These are phyloP conservation scores for Cecidostiba fungosa DNA, from an alignment of 2,888 invertebrate species.

Conservation along the genomic window DNA sequence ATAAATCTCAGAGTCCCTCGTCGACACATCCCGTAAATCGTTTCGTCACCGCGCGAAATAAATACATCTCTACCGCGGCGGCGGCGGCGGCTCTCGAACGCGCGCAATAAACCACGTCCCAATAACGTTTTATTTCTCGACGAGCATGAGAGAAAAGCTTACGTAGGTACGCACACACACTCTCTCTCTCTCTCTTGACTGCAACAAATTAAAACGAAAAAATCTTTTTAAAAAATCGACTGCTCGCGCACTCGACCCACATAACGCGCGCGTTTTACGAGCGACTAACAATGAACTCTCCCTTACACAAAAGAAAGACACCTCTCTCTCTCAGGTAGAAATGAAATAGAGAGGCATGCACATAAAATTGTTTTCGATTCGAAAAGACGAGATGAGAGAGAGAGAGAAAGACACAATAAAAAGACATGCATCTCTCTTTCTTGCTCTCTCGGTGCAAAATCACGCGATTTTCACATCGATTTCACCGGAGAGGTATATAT, in stretches of 20 bases:
- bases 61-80: slow-evolving; percentile 8
- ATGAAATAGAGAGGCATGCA: neutral
- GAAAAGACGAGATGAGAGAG: slow-evolving; percentile 47
- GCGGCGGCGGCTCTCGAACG: neutral
- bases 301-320: slow-evolving; percentile 44
- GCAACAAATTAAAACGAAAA: slow-evolving; percentile 30
- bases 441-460: slow-evolving; percentile 65
- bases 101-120: slow-evolving; percentile 16
- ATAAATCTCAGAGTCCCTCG: slow-evolving; percentile 14
- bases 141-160: neutral
- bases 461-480: slow-evolving; percentile 71
- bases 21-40: slow-evolving; percentile 21
- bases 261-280: slow-evolving; percentile 51
- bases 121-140: slow-evolving; percentile 27
- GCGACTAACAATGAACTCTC: slow-evolving; percentile 53
- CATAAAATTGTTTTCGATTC: slow-evolving; percentile 59
- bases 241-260: slow-evolving; percentile 45
- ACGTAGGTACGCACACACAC: neutral
- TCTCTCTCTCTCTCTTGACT: neutral
- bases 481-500: slow-evolving; percentile 65
- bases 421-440: slow-evolving; percentile 21
- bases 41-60: slow-evolving; percentile 21
- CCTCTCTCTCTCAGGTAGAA: neutral
- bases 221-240: slow-evolving; percentile 48
- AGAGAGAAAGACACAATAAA: neutral